These are phyloP conservation scores for Pandemis heparana DNA, from an alignment of 2,888 invertebrate species.

Conservation along the genomic window DNA sequence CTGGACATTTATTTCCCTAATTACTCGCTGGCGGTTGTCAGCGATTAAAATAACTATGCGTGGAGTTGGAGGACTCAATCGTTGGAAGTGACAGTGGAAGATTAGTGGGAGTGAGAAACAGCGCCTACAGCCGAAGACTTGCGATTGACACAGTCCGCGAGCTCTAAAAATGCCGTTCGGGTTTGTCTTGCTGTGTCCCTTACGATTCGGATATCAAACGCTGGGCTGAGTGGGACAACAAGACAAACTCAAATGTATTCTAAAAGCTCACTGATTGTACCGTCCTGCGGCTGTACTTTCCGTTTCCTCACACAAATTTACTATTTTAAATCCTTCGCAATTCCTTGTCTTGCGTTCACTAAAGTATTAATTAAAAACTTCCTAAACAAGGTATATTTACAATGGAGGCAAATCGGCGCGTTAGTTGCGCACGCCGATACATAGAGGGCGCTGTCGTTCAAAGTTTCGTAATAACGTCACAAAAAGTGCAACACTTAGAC, in stretches of 20 bases:
- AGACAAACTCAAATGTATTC: too few species aligned
- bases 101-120: conserved; percentile 18
- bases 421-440: conserved; percentile 1
- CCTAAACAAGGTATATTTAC: conserved; percentile 46
- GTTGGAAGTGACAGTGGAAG: conserved; percentile 34
- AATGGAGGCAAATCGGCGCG: conserved; percentile 33
- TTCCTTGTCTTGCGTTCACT: conserved; percentile 47
- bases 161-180: background rate
- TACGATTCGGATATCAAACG: too few species aligned
- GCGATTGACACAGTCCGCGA: background rate
- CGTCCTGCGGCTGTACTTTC: background rate
- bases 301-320: background rate
- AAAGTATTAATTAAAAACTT: conserved; percentile 35
- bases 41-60: conserved; percentile 7
- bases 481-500: conserved; percentile 51
- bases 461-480: conserved; percentile 8
- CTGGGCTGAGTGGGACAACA: too few species aligned
- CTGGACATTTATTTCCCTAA: background rate
- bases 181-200: too few species aligned
- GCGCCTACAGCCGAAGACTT: background rate
- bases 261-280: too few species aligned
- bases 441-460: conserved; percentile 29
- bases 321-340: conserved; percentile 49
- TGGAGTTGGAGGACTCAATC: conserved; percentile 20
- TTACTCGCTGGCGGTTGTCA: background rate